These are phyloP conservation scores for Corydoras sp. DNA, from an alignment of 2,113 vertebrate species.

Conservation along the genomic window DNA sequence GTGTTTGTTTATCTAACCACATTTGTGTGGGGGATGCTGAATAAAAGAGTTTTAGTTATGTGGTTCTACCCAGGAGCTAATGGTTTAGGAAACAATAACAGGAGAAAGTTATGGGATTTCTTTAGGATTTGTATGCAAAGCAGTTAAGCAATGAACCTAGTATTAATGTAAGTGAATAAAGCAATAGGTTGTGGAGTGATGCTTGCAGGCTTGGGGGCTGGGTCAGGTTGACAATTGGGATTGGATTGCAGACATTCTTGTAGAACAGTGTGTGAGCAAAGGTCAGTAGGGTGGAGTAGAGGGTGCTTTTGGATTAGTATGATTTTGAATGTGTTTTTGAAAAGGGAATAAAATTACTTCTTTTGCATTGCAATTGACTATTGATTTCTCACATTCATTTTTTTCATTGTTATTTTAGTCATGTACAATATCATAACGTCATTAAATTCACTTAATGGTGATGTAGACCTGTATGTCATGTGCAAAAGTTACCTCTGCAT, in stretches of 20 bases:
- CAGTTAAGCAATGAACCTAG: conserved; percentile 23
- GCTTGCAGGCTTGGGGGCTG: conserved; percentile 19
- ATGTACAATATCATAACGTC: background rate
- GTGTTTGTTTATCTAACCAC: background rate
- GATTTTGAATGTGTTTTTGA: conserved; percentile 26
- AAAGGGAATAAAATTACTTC: conserved; percentile 1
- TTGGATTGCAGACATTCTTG: conserved; percentile 70
- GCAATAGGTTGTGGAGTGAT: conserved; percentile 5
- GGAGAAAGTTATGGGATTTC: background rate
- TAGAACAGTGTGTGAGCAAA: conserved; percentile 61
- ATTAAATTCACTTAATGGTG: too few species aligned
- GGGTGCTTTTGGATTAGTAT: conserved; percentile 37
- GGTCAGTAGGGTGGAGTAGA: conserved; percentile 54
- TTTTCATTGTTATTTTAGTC: background rate
- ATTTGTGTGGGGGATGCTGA: conserved; percentile 2
- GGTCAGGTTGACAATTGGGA: conserved; percentile 65
- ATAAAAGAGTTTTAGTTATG: conserved; percentile 29
- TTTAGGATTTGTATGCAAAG: conserved; percentile 4
- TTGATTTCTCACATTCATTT: too few species aligned
- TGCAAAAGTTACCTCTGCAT: too few species aligned
- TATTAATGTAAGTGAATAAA: too few species aligned
- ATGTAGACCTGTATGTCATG: too few species aligned
- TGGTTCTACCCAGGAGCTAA: background rate
- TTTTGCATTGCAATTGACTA: background rate
- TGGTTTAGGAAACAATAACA: background rate